phyloP scores from a whole-genome alignment of 2,113 vertebrate species.

The Mystacornis crossleyi region DNA sequence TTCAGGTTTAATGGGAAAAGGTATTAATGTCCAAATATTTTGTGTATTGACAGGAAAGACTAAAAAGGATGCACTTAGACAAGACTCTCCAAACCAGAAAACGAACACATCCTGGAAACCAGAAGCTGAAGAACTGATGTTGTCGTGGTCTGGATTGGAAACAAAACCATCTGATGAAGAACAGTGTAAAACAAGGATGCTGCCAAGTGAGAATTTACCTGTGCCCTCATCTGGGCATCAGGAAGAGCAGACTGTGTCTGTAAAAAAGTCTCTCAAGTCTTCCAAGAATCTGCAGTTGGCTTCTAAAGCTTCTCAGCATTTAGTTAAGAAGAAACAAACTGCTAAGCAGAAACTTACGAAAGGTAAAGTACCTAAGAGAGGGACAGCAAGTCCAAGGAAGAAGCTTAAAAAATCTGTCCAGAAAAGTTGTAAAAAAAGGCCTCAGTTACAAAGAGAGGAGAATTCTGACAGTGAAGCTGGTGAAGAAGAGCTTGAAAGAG shows the following conservation, averaged over 20 bases:
- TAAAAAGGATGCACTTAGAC: background rate
- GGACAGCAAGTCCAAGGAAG: background rate
- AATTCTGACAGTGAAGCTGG: background rate
- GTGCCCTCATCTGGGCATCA: background rate
- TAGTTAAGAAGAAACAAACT: background rate
- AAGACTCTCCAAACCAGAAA: background rate
- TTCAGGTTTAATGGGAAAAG: background rate
- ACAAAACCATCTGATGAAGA: background rate
- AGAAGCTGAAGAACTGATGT: background rate
- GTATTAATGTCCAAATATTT: background rate
- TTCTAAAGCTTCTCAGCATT: background rate
- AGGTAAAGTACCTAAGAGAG: background rate
- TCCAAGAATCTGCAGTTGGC: background rate
- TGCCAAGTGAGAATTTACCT: background rate
- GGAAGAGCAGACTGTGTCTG: background rate
- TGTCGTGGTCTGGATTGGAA: background rate
- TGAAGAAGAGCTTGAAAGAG: background rate
- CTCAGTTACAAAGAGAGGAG: background rate
- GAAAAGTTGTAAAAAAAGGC: background rate
- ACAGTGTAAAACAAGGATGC: background rate
- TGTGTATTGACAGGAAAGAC: conserved; percentile 28
- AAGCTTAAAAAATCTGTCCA: background rate
- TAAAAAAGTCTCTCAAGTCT: background rate
- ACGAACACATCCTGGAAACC: background rate
- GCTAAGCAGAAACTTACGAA: background rate